A percentile compares a stretch with the other conserved stretches of the same genome.
Conservation (phyloP, 2,888 invertebrate genomes). For the Parelbella ahira region DNA sequence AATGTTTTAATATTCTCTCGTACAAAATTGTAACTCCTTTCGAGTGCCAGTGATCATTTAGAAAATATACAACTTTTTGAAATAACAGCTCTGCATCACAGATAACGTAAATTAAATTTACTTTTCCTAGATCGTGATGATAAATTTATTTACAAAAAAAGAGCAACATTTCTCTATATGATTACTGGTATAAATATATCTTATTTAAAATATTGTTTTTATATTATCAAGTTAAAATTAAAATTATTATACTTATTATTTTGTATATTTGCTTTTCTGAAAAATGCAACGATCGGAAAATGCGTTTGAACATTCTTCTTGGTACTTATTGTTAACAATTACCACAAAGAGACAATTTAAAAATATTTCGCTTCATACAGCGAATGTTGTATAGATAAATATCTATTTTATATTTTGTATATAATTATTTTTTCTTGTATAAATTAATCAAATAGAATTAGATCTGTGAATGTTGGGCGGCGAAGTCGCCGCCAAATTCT, state of each 20-base stretch:
- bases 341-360: slow-evolving; percentile 42
- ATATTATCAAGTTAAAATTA: slow-evolving; percentile 17
- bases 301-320: slow-evolving; percentile 43
- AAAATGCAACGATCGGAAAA: slow-evolving; percentile 25
- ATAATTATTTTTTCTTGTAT: slow-evolving; percentile 67
- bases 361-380: slow-evolving; percentile 45
- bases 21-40: slow-evolving; percentile 12
- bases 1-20: slow-evolving; percentile 3
- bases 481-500: slow-evolving; percentile 30
- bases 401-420: slow-evolving; percentile 76
- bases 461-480: slow-evolving; percentile 56
- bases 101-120: slow-evolving; percentile 4
- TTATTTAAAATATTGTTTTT: slow-evolving; percentile 13
- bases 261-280: slow-evolving; percentile 40
- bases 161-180: neutral
- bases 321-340: slow-evolving; percentile 69
- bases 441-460: slow-evolving; percentile 70
- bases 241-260: slow-evolving; percentile 32
- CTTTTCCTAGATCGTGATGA: slow-evolving; percentile 4
- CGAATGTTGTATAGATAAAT: slow-evolving; percentile 67
- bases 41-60: slow-evolving; percentile 1
- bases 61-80: neutral
- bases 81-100: slow-evolving; percentile 5
- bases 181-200: slow-evolving; percentile 13
- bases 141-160: no score